Evolutionary conservation across 2,888 invertebrate genomes (phyloP).

Genomic region (Acanthopleura granulata): DNA sequence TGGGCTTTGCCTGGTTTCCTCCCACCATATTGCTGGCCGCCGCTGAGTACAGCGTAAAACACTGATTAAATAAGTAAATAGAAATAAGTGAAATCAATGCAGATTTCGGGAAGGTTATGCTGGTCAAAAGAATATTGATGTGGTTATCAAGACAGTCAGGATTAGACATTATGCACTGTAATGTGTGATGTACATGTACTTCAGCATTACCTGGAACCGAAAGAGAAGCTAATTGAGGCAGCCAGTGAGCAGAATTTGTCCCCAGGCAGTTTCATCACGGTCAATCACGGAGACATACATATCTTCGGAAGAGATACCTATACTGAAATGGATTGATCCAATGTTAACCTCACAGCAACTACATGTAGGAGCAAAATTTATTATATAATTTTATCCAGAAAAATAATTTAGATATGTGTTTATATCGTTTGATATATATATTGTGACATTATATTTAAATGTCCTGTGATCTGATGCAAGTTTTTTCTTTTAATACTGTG

Average conservation of each 20-base stretch:
- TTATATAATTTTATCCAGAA: no score
- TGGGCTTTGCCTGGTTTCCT: no score
- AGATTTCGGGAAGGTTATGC: no score
- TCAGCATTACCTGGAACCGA: slow-evolving; percentile 62
- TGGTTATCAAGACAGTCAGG: neutral
- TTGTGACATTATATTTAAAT: neutral
- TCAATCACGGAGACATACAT: slow-evolving; percentile 54
- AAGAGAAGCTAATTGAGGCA: slow-evolving; percentile 42
- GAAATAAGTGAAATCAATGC: no score
- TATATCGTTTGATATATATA: no score
- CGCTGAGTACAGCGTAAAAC: no score
- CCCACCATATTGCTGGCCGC: no score
- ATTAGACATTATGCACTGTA: neutral
- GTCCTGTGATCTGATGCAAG: neutral
- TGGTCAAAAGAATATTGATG: no score
- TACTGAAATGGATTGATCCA: neutral
- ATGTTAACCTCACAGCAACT: neutral
- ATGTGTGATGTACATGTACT: slow-evolving; percentile 24
- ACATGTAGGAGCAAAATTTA: no score
- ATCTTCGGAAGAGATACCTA: slow-evolving; percentile 17
- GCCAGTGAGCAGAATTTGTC: slow-evolving; percentile 40
- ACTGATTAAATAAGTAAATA: no score
- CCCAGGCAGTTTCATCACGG: slow-evolving; percentile 48
- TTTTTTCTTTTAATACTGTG: neutral
- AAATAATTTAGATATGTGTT: no score